phyloP scores from a whole-genome alignment of 2,797 vertebrate genomes.

The Sebastes itinus region DNA sequence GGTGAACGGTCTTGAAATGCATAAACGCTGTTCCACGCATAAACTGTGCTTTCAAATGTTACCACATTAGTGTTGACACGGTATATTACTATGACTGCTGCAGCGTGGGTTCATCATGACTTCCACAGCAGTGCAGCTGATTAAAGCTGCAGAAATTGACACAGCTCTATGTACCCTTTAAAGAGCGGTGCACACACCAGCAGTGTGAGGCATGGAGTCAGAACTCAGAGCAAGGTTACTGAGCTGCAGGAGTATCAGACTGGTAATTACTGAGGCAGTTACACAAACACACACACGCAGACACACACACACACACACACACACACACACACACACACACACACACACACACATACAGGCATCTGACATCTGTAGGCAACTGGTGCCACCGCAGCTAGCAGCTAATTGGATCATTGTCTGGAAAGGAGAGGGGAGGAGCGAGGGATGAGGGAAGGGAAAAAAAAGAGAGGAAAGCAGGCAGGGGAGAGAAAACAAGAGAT shows the following conservation, averaged over 20 bases:
- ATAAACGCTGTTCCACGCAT: not conserved
- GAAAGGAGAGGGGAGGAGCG: conserved; percentile 71
- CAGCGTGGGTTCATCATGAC: conserved; percentile 16
- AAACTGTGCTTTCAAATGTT: not conserved
- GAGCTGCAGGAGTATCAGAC: conserved; percentile 75
- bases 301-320: conserved; percentile 3
- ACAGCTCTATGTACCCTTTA: conserved; percentile 33
- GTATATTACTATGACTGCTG: conserved; percentile 27
- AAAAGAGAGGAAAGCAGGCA: conserved; percentile 48
- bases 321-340: conserved; percentile 16
- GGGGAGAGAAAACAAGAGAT: conserved; percentile 64
- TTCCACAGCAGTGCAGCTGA: not conserved
- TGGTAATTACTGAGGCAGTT: conserved; percentile 75
- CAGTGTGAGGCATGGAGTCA: conserved; percentile 47
- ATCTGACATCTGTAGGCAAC: conserved; percentile 77
- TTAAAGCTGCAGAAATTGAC: conserved; percentile 29
- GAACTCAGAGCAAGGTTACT: conserved; percentile 66
- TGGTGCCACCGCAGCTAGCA: conserved; percentile 74
- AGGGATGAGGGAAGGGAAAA: conserved; percentile 39
- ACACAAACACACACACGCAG: conserved; percentile 31
- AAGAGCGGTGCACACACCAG: conserved; percentile 19
- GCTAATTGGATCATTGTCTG: conserved; percentile 83
- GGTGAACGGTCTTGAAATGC: not conserved
- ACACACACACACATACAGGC: conserved; percentile 11
- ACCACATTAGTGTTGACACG: not conserved